These are phyloP conservation scores for Anseranas semipalmata DNA, from an alignment of 2,113 vertebrate species.

Conservation along the genomic window DNA sequence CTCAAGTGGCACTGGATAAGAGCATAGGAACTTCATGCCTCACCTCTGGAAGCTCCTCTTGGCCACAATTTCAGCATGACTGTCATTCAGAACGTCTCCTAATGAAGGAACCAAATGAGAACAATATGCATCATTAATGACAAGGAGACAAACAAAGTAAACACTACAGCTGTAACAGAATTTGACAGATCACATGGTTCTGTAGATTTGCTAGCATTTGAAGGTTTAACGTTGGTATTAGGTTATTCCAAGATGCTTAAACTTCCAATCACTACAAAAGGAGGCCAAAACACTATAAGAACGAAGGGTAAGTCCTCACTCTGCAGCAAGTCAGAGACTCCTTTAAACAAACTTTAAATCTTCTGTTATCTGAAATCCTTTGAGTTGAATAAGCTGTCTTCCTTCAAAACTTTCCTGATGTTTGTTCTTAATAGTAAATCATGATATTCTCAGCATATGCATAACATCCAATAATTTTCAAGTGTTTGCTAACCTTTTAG, in stretches of 20 bases:
- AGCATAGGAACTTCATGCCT: not conserved
- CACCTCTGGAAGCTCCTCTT: slow-evolving; percentile 92
- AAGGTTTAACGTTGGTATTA: not conserved
- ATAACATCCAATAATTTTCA: not conserved
- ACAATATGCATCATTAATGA: not conserved
- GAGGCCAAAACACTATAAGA: not conserved
- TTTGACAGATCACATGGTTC: not conserved
- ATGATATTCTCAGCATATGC: not conserved
- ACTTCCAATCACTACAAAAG: not conserved
- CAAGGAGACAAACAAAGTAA: not conserved
- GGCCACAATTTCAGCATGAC: slow-evolving; percentile 94
- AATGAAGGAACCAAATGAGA: slow-evolving; percentile 41
- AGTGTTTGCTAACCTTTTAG: not conserved
- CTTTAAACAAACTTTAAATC: not conserved
- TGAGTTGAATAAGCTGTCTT: not conserved
- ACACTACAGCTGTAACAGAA: not conserved
- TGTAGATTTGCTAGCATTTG: not conserved
- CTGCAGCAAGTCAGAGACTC: not conserved
- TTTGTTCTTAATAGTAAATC: not conserved
- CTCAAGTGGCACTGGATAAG: not conserved
- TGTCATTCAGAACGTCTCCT: slow-evolving; percentile 95
- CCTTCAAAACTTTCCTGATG: not conserved
- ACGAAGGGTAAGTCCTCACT: not conserved
- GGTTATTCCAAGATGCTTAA: not conserved
- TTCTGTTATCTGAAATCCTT: not conserved